Base-by-base conservation (phyloP, 2,113 vertebrate species). In the Pogona vitticeps region DNA sequence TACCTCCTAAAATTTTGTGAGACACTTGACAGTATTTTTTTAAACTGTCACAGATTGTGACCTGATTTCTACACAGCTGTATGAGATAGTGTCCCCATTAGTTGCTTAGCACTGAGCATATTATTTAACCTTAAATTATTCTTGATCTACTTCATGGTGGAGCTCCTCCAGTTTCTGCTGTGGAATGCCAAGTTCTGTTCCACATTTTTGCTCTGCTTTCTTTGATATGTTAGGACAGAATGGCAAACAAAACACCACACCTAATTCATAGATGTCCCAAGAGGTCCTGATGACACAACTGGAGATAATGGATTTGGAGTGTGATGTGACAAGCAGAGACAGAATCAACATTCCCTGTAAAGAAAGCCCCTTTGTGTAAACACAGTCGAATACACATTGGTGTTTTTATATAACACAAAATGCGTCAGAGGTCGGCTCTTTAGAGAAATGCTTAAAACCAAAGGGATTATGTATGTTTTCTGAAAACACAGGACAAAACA, bases 1-100 rank as follows among this genome's bases (percentile, higher is more conserved):
- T 83, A 75, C 75, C 63, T 82, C 79, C 84, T 86, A 87, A 92
- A 89, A 78, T 40, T 71, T 4, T 70, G 33, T 42, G n/a, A 36
- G 31, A 26, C 56, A 85, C 40, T 91, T 81, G 83, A 40, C 1
- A 0, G 72, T 52, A 33, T 3, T 58, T 61, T 61, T 83, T 38
- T 46, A 76, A 77, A 26, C 33, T 20, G 15, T 82, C 14, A 26
- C 36, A 26, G 14, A 61, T 23, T 63, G 76, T 40, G 58, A 75
- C n/a, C 38, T 20, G 15, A 20, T 85, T 86, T 73, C 70, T 65
- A 20, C n/a, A 17, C 17, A 33, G 33, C 12, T 56, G n/a, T 67
- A 65, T 36, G 28, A 76, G 59, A 56, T 67, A 65, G 42, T 31
- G 61, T 23, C 23, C 1, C 5, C 26, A n/a, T 81, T 63, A 26